These are phyloP conservation scores for Lacerta viridis DNA, from an alignment of 2,797 vertebrate species.

Conservation along the genomic window DNA sequence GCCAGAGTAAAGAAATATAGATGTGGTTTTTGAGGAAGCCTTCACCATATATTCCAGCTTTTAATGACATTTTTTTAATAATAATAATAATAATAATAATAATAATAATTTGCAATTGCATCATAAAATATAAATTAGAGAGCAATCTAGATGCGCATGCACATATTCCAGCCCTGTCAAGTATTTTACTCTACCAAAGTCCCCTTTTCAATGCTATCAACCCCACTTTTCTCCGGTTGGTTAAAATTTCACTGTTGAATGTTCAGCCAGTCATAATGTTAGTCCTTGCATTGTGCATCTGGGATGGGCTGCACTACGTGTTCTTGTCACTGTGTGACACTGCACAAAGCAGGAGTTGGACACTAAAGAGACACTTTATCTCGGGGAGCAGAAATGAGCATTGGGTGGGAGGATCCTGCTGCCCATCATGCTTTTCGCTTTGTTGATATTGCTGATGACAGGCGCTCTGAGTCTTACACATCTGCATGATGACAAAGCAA, in stretches of 20 bases:
- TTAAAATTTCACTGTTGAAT: background rate
- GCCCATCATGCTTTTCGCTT: background rate
- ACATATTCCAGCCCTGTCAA: background rate
- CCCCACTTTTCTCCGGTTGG: accelerated
- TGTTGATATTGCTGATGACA: background rate
- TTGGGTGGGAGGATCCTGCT: background rate
- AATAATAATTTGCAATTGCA: slow-evolving; percentile 13
- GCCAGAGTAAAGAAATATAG: slow-evolving; percentile 55
- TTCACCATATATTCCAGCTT: slow-evolving; percentile 53
- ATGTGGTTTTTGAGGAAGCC: slow-evolving; percentile 24
- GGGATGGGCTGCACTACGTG: background rate
- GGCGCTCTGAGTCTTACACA: background rate
- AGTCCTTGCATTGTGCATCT: background rate
- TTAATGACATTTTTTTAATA: slow-evolving; percentile 62
- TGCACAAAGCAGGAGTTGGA: background rate
- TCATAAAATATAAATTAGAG: slow-evolving; percentile 42
- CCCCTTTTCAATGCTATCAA: background rate
- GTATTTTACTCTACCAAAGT: slow-evolving; percentile 29
- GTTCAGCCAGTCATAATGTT: background rate
- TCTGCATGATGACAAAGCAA: background rate
- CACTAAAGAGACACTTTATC: background rate
- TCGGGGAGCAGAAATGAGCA: background rate
- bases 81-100: background rate
- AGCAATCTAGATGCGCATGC: slow-evolving; percentile 44
- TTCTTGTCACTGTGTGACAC: background rate